Base-by-base conservation (phyloP, 2,888 invertebrate species). In the Strigamia maritima region DNA sequence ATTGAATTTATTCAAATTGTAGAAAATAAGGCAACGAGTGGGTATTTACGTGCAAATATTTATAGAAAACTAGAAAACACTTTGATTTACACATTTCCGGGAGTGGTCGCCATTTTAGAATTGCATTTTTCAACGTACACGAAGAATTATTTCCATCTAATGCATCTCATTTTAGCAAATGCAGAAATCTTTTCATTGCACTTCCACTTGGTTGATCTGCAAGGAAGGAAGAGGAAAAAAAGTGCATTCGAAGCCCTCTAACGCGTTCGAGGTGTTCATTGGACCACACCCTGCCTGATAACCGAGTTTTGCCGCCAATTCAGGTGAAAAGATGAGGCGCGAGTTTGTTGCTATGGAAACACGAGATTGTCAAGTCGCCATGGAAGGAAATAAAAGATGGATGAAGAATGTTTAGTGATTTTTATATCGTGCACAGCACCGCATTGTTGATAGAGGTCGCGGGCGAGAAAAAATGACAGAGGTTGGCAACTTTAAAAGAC, bases 1-100 rank as follows among this genome's bases (percentile, higher is more conserved):
- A 65, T 65, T 65, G 60, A 65, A 65, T 65, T 65, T 65, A 65
- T 65, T 65, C 60, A 65, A 65, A 65, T 65, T 65, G 60, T 24
- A 24, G 60, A 7, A 65, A 65, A 24, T 24, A 65, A 65, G 22
- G 60, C 60, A 35, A 7, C 22, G 60, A 65, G 24, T 24, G 24
- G 19, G 60, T 22, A 24, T 65, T 65, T 24, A 65, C 19, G 19
- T 10, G n/a, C 44, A 12, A n/a, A n/a, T 44, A 44, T 44, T 44
- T 44, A 2, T 14, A 19, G 8, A 65, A 22, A 19, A 54, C 4
- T 54, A 19, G 6, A 54, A 65, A 65, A 65, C 14, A 19, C n/a
- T 14, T 49, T 49, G 14, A 49, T 49, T 49, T 49, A 49, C 16
- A 49, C 16, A 49, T 49, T 35, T 35, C 6, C 35, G 35, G 10